A percentile compares a stretch with the other conserved stretches of the same genome.
Evolutionary conservation across 2,113 vertebrate species (phyloP).

Genomic region (Cryptotis parvus): DNA sequence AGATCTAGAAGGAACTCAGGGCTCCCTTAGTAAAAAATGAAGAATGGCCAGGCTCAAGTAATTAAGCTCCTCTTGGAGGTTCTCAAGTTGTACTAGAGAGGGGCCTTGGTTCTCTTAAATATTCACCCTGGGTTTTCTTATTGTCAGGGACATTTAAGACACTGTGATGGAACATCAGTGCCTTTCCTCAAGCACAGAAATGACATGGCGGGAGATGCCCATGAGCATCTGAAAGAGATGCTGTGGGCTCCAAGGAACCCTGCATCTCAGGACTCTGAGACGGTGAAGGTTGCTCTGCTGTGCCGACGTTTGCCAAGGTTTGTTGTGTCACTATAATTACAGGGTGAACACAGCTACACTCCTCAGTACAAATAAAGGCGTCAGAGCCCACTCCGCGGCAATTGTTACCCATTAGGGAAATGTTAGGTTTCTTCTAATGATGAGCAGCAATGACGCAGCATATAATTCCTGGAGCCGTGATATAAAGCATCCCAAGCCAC

Average conservation of each 20-base stretch:
- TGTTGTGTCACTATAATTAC: constrained; percentile 75
- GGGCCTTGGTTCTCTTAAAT: too few relatives aligned
- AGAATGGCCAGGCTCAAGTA: background rate
- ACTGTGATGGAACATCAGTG: accelerated
- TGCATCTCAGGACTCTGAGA: accelerated
- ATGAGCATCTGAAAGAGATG: background rate
- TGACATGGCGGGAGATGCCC: accelerated
- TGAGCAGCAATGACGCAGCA: background rate
- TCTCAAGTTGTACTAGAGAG: background rate
- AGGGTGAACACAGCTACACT: constrained; percentile 1
- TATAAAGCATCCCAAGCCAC: background rate
- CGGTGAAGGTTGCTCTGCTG: background rate
- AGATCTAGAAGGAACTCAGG: background rate
- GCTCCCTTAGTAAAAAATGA: background rate
- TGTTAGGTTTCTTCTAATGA: constrained; percentile 59
- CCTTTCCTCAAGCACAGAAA: too few relatives aligned
- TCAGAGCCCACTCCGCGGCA: background rate
- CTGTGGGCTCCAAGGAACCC: accelerated
- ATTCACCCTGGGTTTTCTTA: background rate
- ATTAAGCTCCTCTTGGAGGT: background rate
- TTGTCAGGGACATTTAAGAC: background rate
- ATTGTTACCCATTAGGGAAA: constrained; percentile 75
- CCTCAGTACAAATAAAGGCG: constrained; percentile 55
- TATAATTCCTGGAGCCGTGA: background rate
- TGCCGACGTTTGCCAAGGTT: background rate